Percentiles rank a stretch among this genome's conserved stretches.
Evolutionary conservation across 2,888 invertebrate genomes (phyloP).

Genomic region (Hemithea aestivaria): DNA sequence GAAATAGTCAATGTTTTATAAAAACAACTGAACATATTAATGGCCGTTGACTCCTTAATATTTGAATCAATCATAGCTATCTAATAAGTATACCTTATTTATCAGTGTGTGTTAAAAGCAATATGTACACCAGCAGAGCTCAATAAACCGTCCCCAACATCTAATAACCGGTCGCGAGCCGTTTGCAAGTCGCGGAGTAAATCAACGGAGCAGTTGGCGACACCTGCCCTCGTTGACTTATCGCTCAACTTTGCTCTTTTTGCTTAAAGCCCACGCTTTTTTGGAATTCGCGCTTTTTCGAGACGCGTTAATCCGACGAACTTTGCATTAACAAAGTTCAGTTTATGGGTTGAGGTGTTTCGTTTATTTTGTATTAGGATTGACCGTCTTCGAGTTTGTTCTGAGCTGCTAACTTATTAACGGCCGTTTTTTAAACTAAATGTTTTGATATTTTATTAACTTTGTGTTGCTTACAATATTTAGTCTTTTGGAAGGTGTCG

Average conservation of each 20-base stretch:
- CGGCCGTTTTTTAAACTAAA: too few relatives aligned
- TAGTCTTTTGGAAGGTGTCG: too few relatives aligned
- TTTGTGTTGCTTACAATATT: too few relatives aligned
- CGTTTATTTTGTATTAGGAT: conserved; percentile 15
- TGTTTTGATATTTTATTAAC: too few relatives aligned
- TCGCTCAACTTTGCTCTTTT: conserved; percentile 33
- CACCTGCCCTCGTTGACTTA: conserved; percentile 37
- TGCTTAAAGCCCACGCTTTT: conserved; percentile 8
- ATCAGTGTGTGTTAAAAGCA: too few relatives aligned
- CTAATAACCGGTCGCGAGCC: conserved; percentile 19
- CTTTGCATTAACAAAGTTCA: conserved; percentile 22
- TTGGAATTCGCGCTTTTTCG: conserved; percentile 13
- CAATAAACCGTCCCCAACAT: conserved; percentile 18
- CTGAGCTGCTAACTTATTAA: too few relatives aligned
- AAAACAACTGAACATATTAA: too few relatives aligned
- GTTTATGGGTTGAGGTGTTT: conserved; percentile 25
- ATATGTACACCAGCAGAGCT: too few relatives aligned
- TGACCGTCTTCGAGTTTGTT: neutral
- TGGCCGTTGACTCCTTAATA: too few relatives aligned
- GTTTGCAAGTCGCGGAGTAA: conserved; percentile 37
- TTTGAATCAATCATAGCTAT: too few relatives aligned
- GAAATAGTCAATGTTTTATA: too few relatives aligned
- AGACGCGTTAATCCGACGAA: conserved; percentile 27
- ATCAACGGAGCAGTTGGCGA: conserved; percentile 35
- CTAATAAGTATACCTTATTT: too few relatives aligned